Percentiles rank a stretch among this genome's conserved stretches.
Conservation (phyloP, 2,888 invertebrate species). For the Nymphalis polychloros region DNA sequence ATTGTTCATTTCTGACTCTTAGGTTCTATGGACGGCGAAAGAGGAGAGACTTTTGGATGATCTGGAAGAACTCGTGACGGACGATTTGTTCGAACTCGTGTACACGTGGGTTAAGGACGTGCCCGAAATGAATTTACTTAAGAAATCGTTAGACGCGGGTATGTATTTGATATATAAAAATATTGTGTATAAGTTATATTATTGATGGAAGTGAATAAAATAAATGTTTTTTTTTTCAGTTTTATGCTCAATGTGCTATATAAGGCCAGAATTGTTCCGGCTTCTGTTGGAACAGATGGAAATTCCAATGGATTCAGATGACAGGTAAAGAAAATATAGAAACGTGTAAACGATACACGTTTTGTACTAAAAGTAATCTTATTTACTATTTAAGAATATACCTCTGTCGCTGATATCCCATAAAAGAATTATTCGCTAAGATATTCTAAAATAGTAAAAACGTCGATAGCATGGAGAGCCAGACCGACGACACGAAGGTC, state of each 20-base stretch:
- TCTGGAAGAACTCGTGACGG: constrained; percentile 85
- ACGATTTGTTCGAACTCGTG: constrained; percentile 88
- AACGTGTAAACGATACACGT: too few relatives aligned
- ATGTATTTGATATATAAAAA: constrained; percentile 39
- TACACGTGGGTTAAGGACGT: constrained; percentile 89
- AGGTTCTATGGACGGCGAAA: constrained; percentile 83
- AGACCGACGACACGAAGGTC: constrained; percentile 87
- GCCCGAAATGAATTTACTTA: constrained; percentile 86
- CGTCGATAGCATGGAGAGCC: constrained; percentile 75
- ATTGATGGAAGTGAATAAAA: neutral
- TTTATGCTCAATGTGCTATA: constrained; percentile 92
- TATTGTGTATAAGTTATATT: too few relatives aligned
- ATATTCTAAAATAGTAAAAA: too few relatives aligned
- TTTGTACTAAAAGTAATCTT: too few relatives aligned
- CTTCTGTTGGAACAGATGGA: constrained; percentile 87
- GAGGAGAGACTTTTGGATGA: constrained; percentile 83
- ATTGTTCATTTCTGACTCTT: constrained; percentile 22
- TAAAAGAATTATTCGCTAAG: too few relatives aligned
- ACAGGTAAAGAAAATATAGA: constrained; percentile 52
- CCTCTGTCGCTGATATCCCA: too few relatives aligned
- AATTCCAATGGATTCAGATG: constrained; percentile 74
- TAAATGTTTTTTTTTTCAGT: constrained; percentile 65
- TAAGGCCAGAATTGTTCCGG: constrained; percentile 89
- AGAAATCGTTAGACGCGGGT: constrained; percentile 90
- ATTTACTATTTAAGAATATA: too few relatives aligned